phyloP scores from a whole-genome alignment of 2,797 vertebrate species.

The Moxostoma hubbsi region DNA sequence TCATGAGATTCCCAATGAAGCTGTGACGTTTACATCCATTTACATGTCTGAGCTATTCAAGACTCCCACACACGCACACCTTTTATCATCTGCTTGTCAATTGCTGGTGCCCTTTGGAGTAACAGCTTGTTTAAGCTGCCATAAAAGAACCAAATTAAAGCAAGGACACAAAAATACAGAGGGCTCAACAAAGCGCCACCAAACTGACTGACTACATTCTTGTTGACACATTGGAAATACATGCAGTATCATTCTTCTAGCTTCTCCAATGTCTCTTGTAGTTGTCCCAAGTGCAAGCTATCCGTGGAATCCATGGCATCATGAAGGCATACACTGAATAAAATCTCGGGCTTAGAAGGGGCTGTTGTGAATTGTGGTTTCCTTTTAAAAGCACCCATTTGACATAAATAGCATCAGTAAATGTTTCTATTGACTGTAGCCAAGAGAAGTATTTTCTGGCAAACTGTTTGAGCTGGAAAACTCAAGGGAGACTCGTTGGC shows the following conservation, averaged over 20 bases:
- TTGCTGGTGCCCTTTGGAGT: slow-evolving; percentile 38
- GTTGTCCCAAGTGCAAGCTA: neutral
- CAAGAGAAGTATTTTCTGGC: slow-evolving; percentile 27
- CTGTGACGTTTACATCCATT: slow-evolving; percentile 33
- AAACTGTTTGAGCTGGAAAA: slow-evolving; percentile 51
- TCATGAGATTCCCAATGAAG: slow-evolving; percentile 5
- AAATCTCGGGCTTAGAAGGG: slow-evolving; percentile 38
- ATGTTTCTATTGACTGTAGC: slow-evolving; percentile 43
- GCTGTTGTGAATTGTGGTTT: slow-evolving; percentile 51
- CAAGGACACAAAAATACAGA: neutral
- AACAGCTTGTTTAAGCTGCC: slow-evolving; percentile 31
- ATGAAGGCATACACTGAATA: slow-evolving; percentile 53
- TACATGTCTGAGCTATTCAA: slow-evolving; percentile 25
- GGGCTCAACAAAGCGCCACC: slow-evolving; percentile 40
- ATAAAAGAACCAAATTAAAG: slow-evolving; percentile 51
- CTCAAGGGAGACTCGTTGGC: slow-evolving; percentile 20
- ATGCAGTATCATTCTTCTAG: slow-evolving; percentile 56
- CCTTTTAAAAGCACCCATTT: slow-evolving; percentile 46
- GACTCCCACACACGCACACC: neutral
- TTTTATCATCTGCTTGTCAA: slow-evolving; percentile 23
- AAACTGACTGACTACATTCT: slow-evolving; percentile 59
- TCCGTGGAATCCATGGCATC: slow-evolving; percentile 39
- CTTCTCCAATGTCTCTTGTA: slow-evolving; percentile 34
- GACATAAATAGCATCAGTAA: slow-evolving; percentile 45
- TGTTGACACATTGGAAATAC: slow-evolving; percentile 64